phyloP scores from a whole-genome alignment of 2,888 invertebrate genomes.

The Drosophila kambysellisi region DNA sequence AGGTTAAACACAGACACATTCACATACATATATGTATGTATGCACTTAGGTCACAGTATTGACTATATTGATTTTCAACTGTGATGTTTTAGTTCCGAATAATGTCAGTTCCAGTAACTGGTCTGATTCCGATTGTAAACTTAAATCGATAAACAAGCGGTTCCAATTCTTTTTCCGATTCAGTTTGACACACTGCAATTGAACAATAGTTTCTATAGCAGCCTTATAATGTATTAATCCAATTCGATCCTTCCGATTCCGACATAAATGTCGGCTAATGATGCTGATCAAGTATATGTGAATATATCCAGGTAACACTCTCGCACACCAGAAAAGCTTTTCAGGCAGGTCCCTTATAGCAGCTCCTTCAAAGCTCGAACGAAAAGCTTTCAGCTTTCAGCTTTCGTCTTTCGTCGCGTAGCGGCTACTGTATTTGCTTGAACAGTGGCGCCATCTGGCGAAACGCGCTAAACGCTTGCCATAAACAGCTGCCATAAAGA shows the following conservation, averaged over 20 bases:
- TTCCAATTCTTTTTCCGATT: not conserved
- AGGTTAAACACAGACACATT: too few relatives aligned
- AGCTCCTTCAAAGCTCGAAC: conserved; percentile 19
- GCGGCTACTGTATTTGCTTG: not conserved
- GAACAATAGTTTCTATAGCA: not conserved
- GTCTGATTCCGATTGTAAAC: not conserved
- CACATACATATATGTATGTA: not conserved
- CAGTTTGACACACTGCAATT: not conserved
- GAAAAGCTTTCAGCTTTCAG: conserved; percentile 29
- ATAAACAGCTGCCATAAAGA: conserved; percentile 54
- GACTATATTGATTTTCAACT: not conserved
- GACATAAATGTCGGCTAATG: not conserved
- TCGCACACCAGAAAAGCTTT: conserved; percentile 6
- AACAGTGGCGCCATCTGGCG: conserved; percentile 54
- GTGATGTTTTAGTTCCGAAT: not conserved
- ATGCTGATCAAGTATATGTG: too few relatives aligned
- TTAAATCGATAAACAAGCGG: not conserved
- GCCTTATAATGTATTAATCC: not conserved
- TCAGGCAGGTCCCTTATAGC: not conserved
- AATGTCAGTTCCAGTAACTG: not conserved
- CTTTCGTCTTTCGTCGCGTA: not conserved
- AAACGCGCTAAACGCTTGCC: conserved; percentile 9
- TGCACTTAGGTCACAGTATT: not conserved
- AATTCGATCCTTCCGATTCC: not conserved
- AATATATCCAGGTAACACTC: not conserved